A percentile compares a stretch with the other conserved stretches of the same genome.
Conservation (phyloP, 2,113 vertebrate species). For the Syngnathus scovelli region DNA sequence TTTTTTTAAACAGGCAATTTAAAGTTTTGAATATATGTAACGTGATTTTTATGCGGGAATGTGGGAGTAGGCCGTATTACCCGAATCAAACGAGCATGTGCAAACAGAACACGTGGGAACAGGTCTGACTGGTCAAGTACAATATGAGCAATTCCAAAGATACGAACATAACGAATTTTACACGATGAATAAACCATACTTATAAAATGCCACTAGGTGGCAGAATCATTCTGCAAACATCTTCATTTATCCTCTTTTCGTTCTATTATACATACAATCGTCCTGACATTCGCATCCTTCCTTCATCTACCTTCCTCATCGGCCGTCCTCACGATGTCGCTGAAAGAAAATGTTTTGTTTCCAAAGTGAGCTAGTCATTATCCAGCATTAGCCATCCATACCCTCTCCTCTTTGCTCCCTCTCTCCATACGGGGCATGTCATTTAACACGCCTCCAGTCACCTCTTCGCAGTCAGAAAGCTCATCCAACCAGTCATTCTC, state of each 20-base stretch:
- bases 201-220: not conserved
- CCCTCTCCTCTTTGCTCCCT: slow-evolving; percentile 28
- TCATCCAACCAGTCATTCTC: slow-evolving; percentile 61
- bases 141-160: not conserved
- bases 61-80: no score
- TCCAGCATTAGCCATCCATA: slow-evolving; percentile 21
- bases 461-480: slow-evolving; percentile 63
- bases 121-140: not conserved
- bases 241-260: not conserved
- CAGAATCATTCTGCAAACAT: not conserved
- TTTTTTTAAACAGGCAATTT: no score
- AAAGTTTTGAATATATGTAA: no score
- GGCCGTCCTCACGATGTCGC: not conserved
- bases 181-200: not conserved
- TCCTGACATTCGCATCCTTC: slow-evolving; percentile 4
- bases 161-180: not conserved
- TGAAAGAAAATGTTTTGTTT: slow-evolving; percentile 27
- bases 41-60: no score
- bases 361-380: slow-evolving; percentile 24
- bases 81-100: not conserved
- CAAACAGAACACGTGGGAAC: no score
- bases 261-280: not conserved
- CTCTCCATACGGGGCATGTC: slow-evolving; percentile 63
- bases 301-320: slow-evolving; percentile 1
- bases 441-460: slow-evolving; percentile 65